These are phyloP conservation scores for pig (Sus scrofa) DNA, from an alignment of 2,113 vertebrate genomes.

Conservation along the genomic window DNA sequence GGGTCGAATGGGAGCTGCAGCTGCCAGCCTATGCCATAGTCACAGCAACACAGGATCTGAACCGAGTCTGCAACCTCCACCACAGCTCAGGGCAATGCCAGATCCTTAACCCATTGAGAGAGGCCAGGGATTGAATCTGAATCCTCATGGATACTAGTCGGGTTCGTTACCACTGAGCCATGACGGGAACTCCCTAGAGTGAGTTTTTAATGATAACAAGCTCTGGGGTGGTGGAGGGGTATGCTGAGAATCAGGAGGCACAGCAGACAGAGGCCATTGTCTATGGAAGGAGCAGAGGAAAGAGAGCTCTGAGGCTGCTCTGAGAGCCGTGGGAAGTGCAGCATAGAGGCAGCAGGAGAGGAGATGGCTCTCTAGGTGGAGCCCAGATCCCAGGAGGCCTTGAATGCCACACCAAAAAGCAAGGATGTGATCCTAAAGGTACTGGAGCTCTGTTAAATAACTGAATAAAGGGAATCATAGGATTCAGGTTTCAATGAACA, in stretches of 20 bases:
- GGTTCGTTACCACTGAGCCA: no score
- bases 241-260: background rate
- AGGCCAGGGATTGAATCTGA: no score
- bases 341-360: background rate
- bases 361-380: background rate
- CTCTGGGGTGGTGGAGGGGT: rapidly evolving
- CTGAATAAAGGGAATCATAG: background rate
- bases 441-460: background rate
- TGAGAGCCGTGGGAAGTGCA: background rate
- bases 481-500: background rate
- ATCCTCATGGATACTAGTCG: no score
- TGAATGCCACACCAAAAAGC: background rate
- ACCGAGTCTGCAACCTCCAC: no score
- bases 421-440: background rate
- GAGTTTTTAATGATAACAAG: background rate
- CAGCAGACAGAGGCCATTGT: background rate
- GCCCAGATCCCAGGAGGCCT: background rate
- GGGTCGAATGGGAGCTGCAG: no score
- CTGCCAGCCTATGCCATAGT: no score
- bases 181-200: no score
- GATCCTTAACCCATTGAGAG: no score
- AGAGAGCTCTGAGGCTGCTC: background rate
- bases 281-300: background rate
- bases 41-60: no score
- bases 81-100: no score